A percentile compares a stretch with the other conserved stretches of the same genome.
Evolutionary conservation across 2,113 vertebrate genomes (phyloP).

Genomic region (Gorsachius goisagi): DNA sequence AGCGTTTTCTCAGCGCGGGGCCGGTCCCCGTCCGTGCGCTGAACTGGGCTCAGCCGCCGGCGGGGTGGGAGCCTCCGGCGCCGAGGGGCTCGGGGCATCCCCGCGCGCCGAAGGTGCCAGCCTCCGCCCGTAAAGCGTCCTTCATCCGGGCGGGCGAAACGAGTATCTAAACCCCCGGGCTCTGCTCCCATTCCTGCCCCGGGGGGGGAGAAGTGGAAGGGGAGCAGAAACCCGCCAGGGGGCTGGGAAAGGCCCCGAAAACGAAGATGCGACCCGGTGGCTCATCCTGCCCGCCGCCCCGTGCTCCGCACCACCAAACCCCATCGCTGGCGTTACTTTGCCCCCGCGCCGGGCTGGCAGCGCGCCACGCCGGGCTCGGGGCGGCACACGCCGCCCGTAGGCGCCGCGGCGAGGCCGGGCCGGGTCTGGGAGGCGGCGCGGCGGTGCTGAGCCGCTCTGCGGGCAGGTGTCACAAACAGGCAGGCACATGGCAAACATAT

Average conservation of each 20-base stretch:
- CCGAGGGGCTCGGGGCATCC: background rate
- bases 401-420: no score
- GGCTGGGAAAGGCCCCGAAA: no score
- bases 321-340: no score
- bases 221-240: no score
- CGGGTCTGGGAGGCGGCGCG: no score
- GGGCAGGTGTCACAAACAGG: constrained; percentile 82
- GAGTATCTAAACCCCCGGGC: background rate
- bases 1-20: background rate
- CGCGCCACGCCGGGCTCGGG: no score
- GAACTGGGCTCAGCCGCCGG: background rate
- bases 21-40: rapidly evolving
- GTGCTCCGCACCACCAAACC: no score
- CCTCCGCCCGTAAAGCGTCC: rapidly evolving
- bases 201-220: background rate
- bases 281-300: no score
- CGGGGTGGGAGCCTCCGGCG: rapidly evolving
- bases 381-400: no score
- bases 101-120: background rate
- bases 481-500: constrained; percentile 81
- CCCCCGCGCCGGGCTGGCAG: no score
- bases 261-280: no score
- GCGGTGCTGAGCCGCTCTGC: constrained; percentile 66
- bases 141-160: rapidly evolving
- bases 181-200: background rate